These are phyloP conservation scores for Coelogynopora nodosa DNA, from an alignment of 2,888 invertebrate species.

Conservation along the genomic window DNA sequence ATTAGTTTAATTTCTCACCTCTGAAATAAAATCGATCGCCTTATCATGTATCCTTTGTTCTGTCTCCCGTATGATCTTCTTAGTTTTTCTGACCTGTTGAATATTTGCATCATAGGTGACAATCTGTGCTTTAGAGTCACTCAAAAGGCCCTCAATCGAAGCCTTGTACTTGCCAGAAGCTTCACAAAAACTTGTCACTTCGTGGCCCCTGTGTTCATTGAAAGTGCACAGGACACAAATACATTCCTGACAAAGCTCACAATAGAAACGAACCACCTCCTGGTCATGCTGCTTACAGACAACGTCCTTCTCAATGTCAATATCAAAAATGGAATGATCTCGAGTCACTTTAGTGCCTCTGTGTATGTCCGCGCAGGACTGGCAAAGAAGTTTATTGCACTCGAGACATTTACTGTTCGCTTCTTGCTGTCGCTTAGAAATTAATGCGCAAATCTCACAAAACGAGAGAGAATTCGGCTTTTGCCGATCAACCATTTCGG, in stretches of 20 bases:
- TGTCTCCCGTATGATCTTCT: constrained; percentile 56
- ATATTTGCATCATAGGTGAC: constrained; percentile 56
- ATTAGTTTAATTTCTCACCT: too few species aligned
- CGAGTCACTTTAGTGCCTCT: constrained; percentile 60
- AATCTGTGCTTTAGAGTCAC: constrained; percentile 57
- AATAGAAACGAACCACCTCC: constrained; percentile 61
- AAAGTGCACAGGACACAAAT: constrained; percentile 62
- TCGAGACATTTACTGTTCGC: constrained; percentile 61
- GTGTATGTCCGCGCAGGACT: constrained; percentile 59
- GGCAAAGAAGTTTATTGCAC: constrained; percentile 61
- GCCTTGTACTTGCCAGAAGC: constrained; percentile 61
- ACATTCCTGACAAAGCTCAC: constrained; percentile 60
- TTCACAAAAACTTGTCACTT: constrained; percentile 57
- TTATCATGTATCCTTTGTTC: constrained; percentile 59
- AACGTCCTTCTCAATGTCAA: constrained; percentile 62
- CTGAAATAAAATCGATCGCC: constrained; percentile 59
- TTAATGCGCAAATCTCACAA: constrained; percentile 62
- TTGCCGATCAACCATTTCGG: constrained; percentile 55
- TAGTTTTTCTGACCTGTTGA: constrained; percentile 54
- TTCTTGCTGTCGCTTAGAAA: constrained; percentile 49
- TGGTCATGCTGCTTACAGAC: constrained; percentile 61
- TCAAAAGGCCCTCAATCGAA: constrained; percentile 56
- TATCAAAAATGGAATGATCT: constrained; percentile 61
- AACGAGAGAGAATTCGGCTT: constrained; percentile 51
- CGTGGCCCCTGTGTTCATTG: constrained; percentile 61